Conservation (phyloP, 2,113 vertebrate genomes). For the Hippolais icterina region DNA sequence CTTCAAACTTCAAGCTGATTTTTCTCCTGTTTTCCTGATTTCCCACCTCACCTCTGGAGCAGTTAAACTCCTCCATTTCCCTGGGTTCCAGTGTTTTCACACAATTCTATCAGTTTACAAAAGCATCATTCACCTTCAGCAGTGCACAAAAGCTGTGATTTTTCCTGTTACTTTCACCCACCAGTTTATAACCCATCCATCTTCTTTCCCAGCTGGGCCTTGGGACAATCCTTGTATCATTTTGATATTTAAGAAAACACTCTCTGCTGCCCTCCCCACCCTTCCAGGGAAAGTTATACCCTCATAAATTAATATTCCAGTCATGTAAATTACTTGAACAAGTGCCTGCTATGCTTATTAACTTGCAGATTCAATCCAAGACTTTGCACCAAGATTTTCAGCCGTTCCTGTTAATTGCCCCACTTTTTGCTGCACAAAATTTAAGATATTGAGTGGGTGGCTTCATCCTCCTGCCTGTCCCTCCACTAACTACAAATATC, state of each 20-base stretch:
- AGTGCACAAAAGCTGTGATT: background rate
- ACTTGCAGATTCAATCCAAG: constrained; percentile 15
- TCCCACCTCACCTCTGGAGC: background rate
- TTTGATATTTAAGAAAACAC: background rate
- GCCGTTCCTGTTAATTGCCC: background rate
- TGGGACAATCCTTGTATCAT: background rate
- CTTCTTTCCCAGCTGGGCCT: background rate
- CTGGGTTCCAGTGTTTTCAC: background rate
- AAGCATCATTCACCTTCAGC: background rate
- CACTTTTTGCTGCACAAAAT: background rate
- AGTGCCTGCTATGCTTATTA: constrained; percentile 55
- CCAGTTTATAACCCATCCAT: background rate
- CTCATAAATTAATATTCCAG: constrained; percentile 35
- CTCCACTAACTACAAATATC: background rate
- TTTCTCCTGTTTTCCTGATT: background rate
- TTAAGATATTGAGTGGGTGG: background rate
- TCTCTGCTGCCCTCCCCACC: background rate
- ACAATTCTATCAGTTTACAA: background rate
- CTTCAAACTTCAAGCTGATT: background rate
- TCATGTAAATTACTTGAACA: constrained; percentile 34
- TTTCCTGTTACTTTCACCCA: background rate
- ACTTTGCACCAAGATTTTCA: background rate
- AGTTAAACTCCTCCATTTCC: background rate
- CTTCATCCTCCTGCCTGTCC: background rate
- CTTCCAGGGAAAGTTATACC: background rate